Evolutionary conservation across 2,113 vertebrate genomes (phyloP).

Genomic region (Lampris megalopsis): DNA sequence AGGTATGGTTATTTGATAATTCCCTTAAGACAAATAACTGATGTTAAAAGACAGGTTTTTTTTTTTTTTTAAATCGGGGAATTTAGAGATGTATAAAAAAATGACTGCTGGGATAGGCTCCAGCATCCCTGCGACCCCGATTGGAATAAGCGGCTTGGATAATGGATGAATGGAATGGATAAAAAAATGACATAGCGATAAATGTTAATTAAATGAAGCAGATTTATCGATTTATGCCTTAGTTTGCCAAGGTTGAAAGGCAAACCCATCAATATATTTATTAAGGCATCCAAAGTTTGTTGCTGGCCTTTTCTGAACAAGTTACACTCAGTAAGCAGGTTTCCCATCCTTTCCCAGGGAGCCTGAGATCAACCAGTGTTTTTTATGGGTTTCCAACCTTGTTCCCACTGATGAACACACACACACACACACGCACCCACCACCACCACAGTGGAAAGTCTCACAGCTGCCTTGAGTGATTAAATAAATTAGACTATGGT

Average conservation of each 20-base stretch:
- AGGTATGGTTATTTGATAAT: constrained; percentile 66
- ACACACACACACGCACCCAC: constrained; percentile 25
- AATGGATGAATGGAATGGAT: no score
- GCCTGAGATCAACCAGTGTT: constrained; percentile 29
- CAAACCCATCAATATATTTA: background rate
- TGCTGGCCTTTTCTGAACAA: constrained; percentile 10
- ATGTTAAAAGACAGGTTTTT: background rate
- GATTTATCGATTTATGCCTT: background rate
- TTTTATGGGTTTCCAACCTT: constrained; percentile 60
- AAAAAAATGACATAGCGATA: no score
- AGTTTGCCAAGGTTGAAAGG: background rate
- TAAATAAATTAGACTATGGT: constrained; percentile 24
- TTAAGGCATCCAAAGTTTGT: background rate
- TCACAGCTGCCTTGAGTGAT: constrained; percentile 18
- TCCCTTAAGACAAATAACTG: constrained; percentile 24
- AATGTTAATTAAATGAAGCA: background rate
- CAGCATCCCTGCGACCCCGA: no score
- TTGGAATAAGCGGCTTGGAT: no score
- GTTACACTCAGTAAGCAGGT: constrained; percentile 8
- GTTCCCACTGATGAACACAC: constrained; percentile 37
- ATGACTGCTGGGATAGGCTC: no score
- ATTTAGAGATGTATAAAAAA: no score
- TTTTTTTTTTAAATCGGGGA: no score
- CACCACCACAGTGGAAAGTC: constrained; percentile 28
- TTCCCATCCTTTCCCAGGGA: constrained; percentile 45